Conservation (phyloP, 2,888 invertebrate species). For the Brachyptera putata region DNA sequence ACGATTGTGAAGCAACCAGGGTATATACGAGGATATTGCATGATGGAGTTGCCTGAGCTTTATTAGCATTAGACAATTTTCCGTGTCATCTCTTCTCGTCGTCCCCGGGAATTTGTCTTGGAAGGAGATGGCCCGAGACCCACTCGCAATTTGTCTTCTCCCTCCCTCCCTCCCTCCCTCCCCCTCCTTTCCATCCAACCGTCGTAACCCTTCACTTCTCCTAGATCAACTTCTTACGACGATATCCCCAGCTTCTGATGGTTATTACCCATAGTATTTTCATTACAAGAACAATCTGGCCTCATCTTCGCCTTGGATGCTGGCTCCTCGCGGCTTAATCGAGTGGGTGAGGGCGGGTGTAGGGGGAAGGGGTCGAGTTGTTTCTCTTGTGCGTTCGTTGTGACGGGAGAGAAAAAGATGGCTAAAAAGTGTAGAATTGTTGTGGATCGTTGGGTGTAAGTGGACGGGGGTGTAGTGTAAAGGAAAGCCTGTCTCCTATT, state of each 20-base stretch:
- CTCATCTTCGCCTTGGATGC: constrained; percentile 2
- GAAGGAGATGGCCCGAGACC: constrained; percentile 8
- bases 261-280: constrained; percentile 15
- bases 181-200: background rate
- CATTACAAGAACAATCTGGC: constrained; percentile 13
- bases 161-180: constrained; percentile 5
- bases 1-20: background rate
- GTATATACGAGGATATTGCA: constrained; percentile 14
- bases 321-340: background rate
- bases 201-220: constrained; percentile 3
- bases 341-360: background rate
- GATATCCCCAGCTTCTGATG: constrained; percentile 6
- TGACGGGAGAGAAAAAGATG: no score
- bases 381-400: no score
- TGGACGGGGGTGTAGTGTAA: no score
- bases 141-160: constrained; percentile 17
- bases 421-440: no score
- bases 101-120: constrained; percentile 14
- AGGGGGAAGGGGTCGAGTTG: no score
- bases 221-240: constrained; percentile 8
- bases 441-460: no score
- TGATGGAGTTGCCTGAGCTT: constrained; percentile 19
- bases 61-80: constrained; percentile 27
- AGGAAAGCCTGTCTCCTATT: no score
- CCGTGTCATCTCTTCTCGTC: constrained; percentile 24